phyloP scores from a whole-genome alignment of 2,797 vertebrate species.

The Arctocebus calabarensis region DNA sequence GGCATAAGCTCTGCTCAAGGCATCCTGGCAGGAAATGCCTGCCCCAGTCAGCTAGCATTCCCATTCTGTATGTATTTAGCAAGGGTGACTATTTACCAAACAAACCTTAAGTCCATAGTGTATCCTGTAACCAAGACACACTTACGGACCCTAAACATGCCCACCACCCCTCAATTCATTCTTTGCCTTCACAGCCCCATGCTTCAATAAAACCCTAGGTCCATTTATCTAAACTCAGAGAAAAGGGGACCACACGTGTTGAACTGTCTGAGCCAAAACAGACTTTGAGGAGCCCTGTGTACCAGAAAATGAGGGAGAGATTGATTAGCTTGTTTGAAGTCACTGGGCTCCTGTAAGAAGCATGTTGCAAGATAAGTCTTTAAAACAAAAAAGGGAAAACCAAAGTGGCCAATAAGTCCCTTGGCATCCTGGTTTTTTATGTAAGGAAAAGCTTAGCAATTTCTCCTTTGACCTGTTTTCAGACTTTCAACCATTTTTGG shows the following conservation, averaged over 20 bases:
- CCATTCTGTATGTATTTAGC: not conserved
- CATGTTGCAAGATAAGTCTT: not conserved
- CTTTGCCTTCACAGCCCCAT: not conserved
- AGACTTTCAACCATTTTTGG: constrained; percentile 11
- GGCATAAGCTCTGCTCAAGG: not conserved
- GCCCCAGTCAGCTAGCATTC: not conserved
- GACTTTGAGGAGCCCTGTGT: not conserved
- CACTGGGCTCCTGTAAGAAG: not conserved
- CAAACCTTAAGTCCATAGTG: not conserved
- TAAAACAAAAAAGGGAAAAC: not conserved
- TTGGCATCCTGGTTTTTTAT: not conserved
- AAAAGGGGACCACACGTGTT: not conserved
- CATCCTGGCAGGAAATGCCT: not conserved
- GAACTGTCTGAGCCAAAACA: not conserved
- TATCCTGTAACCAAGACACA: not conserved
- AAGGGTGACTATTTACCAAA: not conserved
- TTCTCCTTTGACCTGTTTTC: constrained; percentile 36
- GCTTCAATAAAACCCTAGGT: not conserved
- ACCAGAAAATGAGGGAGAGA: not conserved
- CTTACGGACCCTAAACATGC: not conserved
- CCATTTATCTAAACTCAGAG: not conserved
- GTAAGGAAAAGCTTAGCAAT: not conserved
- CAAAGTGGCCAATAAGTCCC: not conserved
- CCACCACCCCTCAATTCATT: not conserved
- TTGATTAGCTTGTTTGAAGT: not conserved